Conservation (phyloP, 2,797 vertebrate genomes). For the Heteromormyrus szaboi region DNA sequence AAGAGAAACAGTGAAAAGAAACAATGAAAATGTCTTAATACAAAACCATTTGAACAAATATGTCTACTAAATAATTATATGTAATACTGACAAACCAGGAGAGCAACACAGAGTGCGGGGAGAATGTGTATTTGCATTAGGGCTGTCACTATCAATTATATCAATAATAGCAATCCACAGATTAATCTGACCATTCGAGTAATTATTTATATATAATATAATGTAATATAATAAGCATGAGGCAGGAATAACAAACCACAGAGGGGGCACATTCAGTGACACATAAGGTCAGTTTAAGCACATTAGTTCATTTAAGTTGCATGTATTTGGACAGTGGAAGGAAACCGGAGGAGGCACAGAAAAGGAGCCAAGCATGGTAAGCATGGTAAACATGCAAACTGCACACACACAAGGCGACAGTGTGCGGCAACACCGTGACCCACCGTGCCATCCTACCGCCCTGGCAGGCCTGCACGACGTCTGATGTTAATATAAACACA, state of each 20-base stretch:
- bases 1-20: not conserved
- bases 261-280: not conserved
- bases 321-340: not conserved
- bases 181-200: not conserved
- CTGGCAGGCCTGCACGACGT: not conserved
- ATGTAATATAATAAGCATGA: not conserved
- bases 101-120: not conserved
- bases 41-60: not conserved
- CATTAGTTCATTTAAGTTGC: not conserved
- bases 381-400: not conserved
- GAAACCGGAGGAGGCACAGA: not conserved
- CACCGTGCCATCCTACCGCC: not conserved
- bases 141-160: not conserved
- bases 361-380: not conserved
- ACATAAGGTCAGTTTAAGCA: not conserved
- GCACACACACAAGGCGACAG: too few relatives aligned
- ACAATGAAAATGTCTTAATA: not conserved
- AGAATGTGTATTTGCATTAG: not conserved
- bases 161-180: not conserved
- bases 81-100: not conserved
- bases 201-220: not conserved
- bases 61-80: not conserved
- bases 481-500: not conserved
- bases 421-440: not conserved
- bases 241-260: not conserved